A percentile compares a stretch with the other conserved stretches of the same genome.
phyloP scores from a whole-genome alignment of 2,888 invertebrate species.

The Lamellibrachia satsuma region DNA sequence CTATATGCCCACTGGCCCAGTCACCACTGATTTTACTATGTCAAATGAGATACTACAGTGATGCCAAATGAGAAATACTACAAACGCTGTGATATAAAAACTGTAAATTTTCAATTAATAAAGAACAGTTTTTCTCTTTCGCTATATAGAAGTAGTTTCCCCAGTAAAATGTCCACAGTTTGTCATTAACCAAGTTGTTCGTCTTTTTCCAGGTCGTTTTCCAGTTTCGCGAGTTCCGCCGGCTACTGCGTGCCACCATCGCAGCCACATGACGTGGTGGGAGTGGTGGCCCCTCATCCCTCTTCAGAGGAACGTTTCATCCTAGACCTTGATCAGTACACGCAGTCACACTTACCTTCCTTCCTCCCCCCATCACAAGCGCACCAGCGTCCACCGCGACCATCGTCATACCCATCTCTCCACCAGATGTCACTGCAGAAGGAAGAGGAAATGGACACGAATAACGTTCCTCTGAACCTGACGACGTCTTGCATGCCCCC shows the following conservation, averaged over 20 bases:
- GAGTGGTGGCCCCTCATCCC: background rate
- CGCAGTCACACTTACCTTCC: background rate
- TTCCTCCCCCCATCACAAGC: constrained; percentile 10
- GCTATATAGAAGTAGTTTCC: background rate
- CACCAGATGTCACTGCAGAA: background rate
- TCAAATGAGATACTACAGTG: too few relatives aligned
- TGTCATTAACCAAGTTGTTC: background rate
- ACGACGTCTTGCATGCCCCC: background rate
- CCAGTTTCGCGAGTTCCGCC: background rate
- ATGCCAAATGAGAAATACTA: background rate
- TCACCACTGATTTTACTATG: background rate
- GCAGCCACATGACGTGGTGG: background rate
- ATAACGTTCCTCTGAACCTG: background rate
- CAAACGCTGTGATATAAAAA: too few relatives aligned
- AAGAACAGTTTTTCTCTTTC: background rate
- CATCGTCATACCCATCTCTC: background rate
- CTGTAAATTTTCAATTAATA: background rate
- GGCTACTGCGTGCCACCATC: background rate
- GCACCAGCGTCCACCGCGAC: background rate
- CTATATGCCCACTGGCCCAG: too few relatives aligned
- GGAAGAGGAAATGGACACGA: background rate
- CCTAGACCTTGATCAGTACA: background rate
- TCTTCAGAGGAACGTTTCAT: background rate
- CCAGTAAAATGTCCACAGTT: background rate
- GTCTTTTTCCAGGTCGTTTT: background rate